Evolutionary conservation across 2,113 vertebrate species (phyloP).

Genomic region (Sphyrna mokarran): DNA sequence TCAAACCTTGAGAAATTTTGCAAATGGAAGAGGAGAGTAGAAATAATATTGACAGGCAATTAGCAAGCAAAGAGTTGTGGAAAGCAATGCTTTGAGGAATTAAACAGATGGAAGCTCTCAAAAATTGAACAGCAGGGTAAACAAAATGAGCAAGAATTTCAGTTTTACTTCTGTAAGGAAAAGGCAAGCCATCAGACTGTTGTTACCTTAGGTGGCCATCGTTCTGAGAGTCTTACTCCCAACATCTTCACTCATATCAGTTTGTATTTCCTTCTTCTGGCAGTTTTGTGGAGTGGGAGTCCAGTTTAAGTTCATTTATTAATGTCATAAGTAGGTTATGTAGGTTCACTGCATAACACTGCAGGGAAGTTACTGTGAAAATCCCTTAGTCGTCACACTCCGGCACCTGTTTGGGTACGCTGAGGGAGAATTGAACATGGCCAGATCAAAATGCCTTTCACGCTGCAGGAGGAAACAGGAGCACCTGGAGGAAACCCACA

Average conservation of each 20-base stretch:
- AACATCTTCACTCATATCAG: neutral
- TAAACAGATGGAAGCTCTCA: neutral
- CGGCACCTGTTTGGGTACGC: too few species aligned
- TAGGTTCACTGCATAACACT: too few species aligned
- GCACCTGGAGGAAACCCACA: too few species aligned
- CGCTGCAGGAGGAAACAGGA: too few species aligned
- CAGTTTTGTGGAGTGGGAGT: neutral
- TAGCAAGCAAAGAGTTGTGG: neutral
- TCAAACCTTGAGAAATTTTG: neutral
- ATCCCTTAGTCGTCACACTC: too few species aligned
- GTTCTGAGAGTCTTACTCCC: neutral
- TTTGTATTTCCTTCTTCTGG: neutral
- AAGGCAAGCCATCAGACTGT: neutral
- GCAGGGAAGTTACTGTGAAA: too few species aligned
- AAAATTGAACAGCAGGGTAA: neutral
- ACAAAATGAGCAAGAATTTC: neutral
- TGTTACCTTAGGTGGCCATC: neutral
- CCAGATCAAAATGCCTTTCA: too few species aligned
- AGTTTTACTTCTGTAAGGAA: neutral
- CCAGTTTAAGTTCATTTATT: too few species aligned
- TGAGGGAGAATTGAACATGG: too few species aligned
- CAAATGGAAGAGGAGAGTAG: neutral
- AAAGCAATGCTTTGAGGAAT: neutral
- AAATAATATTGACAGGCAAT: neutral
- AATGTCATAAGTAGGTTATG: too few species aligned